Evolutionary conservation across 2,113 vertebrate genomes (phyloP).

Genomic region (Chloroceryle aenea): DNA sequence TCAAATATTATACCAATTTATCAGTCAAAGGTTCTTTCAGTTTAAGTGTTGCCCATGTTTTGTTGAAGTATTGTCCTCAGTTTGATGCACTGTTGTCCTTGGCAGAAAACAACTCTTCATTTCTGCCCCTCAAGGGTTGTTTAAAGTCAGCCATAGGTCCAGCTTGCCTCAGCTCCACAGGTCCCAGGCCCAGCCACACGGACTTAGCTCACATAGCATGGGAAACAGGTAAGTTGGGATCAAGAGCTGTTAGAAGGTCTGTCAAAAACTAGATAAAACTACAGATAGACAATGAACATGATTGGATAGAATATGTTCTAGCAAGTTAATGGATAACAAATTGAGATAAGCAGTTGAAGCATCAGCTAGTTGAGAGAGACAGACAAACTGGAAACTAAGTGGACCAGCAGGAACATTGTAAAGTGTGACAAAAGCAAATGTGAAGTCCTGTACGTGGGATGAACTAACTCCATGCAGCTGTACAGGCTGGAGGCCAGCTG

Average conservation of each 20-base stretch:
- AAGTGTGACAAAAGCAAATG: neutral
- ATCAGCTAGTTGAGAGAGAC: neutral
- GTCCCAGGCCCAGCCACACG: neutral
- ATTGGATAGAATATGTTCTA: neutral
- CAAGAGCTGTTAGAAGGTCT: neutral
- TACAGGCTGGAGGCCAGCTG: neutral
- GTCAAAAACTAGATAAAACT: neutral
- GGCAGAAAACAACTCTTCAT: neutral
- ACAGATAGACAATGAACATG: neutral
- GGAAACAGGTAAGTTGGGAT: accelerated
- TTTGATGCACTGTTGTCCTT: neutral
- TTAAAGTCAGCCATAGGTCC: neutral
- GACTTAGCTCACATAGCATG: neutral
- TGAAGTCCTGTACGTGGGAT: neutral
- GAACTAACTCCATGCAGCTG: neutral
- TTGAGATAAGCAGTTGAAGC: accelerated
- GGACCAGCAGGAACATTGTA: neutral
- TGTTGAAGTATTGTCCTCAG: neutral
- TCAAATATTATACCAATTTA: neutral
- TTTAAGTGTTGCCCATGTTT: neutral
- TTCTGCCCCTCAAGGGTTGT: neutral
- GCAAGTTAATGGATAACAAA: neutral
- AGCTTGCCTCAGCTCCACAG: neutral
- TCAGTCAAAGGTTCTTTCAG: neutral
- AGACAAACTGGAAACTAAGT: neutral